Base-by-base conservation (phyloP, 2,113 vertebrate species). In the Chaetodon trifascialis region DNA sequence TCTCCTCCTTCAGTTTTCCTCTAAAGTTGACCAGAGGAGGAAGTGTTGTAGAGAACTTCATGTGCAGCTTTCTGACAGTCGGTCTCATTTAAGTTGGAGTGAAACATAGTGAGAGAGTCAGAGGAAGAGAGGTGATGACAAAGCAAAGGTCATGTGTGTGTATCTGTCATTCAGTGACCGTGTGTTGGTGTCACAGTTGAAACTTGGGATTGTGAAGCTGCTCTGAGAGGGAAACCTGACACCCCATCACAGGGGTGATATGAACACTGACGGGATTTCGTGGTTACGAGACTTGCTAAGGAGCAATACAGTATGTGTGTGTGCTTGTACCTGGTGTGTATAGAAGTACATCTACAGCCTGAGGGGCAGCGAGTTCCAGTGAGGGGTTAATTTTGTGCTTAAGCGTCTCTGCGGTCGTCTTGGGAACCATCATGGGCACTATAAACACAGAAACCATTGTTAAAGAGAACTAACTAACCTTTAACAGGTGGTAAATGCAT, bases 381-480 rank as follows among this genome's bases (percentile, higher is more conserved):
- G 96, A 99, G 2, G 98, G 98, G 83, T 97, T 99, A 36, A 99
- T 99, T 88, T 97, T 99, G 92, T 99, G 98, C 66, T 98, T 99
- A 73, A 99, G 93, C 0, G 97, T 97, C 80, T 99, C 98, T 2
- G 95, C 91, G 4, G 98, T 99, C 0, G 97, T 97, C 93, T 96
- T 97, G 7, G 98, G 97, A 25, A 99, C 94, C 86, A 96, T 96
- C 95, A 96, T 95, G 3, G 96, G 97, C 88, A 96, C 97, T 99
- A 25, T 7, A 86, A 55, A 82, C 54, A 80, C 23, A 85, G 42
- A 82, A 52, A 66, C 40, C 56, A n/a, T 14, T 14, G 42, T 73
- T 73, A 73, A 73, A 69, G 15, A 66, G 40, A 73, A 15, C 16
- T 23, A 63, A 68, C 6, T 60, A 51, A 46, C 6, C 23, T 36